Base-by-base conservation (phyloP, 1,140 invertebrate species). In the Rhyacophila brunnea region DNA sequence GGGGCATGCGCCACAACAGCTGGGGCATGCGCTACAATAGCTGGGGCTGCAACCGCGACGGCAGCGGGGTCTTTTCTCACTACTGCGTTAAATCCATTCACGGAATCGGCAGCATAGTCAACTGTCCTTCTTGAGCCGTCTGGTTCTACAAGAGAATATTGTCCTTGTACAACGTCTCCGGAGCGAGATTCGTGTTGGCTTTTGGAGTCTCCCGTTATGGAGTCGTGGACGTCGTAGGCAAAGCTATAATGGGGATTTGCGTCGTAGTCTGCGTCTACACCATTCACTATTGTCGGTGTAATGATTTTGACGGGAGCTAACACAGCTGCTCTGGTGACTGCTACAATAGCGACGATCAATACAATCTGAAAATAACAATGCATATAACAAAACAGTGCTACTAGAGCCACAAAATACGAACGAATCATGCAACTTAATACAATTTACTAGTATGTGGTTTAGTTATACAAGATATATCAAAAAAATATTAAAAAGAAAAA, bases 131-230 rank as follows among this genome's bases (percentile, higher is more conserved):
- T 69, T 57, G 81, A 82, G 28, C 80, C 80, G 58, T 82, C 80
- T 17, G 80, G 73, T 62, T 80, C 78, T 40, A 75, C 71, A 62
- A 80, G 67, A 17, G 77, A 77, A 72, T 85, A 86, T 11, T 72
- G 71, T 65, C 80, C 80, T 52, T 80, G 79, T 11, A 85, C 82
- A 5, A 82, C 65, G 62, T 84, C 82, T 11, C 83, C 83, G 58
- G 82, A 75, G 13, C 83, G 78, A 61, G 80, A 79, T 68, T 85
- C 83, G 55, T 76, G 72, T 66, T 83, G 82, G 60, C 75, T 81
- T 70, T 85, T 85, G 74, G 77, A 81, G 64, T 85, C 83, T 5
- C 85, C 82, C 59, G 80, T 86, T 52, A 80, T 70, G n/a, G 79
- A 76, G 68, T 85, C 83, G 35, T 82, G 77, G 1, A 86, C 81